phyloP scores from a whole-genome alignment of 2,888 invertebrate genomes.

The Meganola albula region DNA sequence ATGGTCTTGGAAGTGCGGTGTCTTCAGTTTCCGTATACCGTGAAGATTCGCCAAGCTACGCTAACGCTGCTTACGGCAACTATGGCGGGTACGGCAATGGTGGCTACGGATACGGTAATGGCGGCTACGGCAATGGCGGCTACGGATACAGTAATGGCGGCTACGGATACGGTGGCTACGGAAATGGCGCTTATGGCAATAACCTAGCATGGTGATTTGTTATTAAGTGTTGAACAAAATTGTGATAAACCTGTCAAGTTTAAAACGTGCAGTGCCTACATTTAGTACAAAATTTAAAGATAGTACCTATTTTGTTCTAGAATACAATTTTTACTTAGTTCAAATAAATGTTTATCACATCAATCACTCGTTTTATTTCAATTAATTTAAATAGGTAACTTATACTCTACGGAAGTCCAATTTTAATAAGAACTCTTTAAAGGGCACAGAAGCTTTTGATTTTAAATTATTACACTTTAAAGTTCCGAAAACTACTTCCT shows the following conservation, averaged over 20 bases:
- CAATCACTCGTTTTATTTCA: too few relatives aligned
- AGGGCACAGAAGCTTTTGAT: slow-evolving; percentile 2
- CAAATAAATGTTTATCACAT: too few relatives aligned
- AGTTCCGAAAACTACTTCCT: slow-evolving; percentile 39
- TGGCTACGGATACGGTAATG: slow-evolving; percentile 15
- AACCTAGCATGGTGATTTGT: slow-evolving; percentile 24
- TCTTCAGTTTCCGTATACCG: slow-evolving; percentile 32
- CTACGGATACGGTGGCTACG: slow-evolving; percentile 17
- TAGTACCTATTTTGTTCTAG: too few relatives aligned
- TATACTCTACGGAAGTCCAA: too few relatives aligned
- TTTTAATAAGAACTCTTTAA: too few relatives aligned
- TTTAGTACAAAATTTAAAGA: too few relatives aligned
- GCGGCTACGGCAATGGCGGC: slow-evolving; percentile 17
- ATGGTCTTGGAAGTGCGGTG: slow-evolving; percentile 27
- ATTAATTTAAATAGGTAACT: too few relatives aligned
- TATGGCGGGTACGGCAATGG: slow-evolving; percentile 16
- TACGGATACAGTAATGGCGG: slow-evolving; percentile 18
- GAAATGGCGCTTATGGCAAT: slow-evolving; percentile 10
- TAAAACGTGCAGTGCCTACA: too few relatives aligned
- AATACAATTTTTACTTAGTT: too few relatives aligned
- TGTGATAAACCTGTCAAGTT: too few relatives aligned
- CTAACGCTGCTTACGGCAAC: slow-evolving; percentile 13
- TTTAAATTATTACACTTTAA: slow-evolving; percentile 9
- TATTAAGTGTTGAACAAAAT: too few relatives aligned
- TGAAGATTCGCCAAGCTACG: slow-evolving; percentile 18